These are phyloP conservation scores for Dorcus hopei DNA, from an alignment of 2,888 invertebrate species.

Conservation along the genomic window DNA sequence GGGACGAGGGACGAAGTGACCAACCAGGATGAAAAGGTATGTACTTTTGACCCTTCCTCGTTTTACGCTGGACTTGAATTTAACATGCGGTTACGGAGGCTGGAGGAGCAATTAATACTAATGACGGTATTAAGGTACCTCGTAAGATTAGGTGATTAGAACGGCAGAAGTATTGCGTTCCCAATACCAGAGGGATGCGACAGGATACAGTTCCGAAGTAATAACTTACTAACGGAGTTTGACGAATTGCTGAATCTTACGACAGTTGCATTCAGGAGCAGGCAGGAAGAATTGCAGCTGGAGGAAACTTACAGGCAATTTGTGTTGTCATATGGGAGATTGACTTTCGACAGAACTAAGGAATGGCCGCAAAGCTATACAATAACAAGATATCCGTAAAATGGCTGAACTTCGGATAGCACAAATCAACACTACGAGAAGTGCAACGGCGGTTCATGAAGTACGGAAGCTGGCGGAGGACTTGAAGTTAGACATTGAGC, in stretches of 20 bases:
- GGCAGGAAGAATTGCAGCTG: slow-evolving; percentile 1
- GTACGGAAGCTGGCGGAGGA: too few species aligned
- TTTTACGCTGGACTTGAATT: too few species aligned
- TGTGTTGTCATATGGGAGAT: slow-evolving; percentile 5
- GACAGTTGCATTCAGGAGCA: neutral
- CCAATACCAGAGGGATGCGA: slow-evolving; percentile 3
- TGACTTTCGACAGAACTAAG: neutral
- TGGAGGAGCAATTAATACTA: too few species aligned
- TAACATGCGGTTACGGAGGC: too few species aligned
- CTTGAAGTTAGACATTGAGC: too few species aligned
- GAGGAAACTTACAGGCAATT: slow-evolving; percentile 3
- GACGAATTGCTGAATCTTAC: neutral
- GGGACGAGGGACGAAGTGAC: too few species aligned
- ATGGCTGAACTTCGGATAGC: neutral
- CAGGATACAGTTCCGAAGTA: slow-evolving; percentile 1
- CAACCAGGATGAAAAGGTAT: too few species aligned
- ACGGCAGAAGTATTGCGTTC: slow-evolving; percentile 3
- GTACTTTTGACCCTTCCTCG: too few species aligned
- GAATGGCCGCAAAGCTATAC: neutral
- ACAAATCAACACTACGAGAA: too few species aligned
- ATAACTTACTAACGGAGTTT: neutral
- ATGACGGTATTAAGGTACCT: neutral
- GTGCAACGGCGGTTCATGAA: too few species aligned
- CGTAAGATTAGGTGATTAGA: neutral
- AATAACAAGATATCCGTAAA: neutral